Base-by-base conservation (phyloP, 2,113 vertebrate species). In the Tenrec ecaudatus region DNA sequence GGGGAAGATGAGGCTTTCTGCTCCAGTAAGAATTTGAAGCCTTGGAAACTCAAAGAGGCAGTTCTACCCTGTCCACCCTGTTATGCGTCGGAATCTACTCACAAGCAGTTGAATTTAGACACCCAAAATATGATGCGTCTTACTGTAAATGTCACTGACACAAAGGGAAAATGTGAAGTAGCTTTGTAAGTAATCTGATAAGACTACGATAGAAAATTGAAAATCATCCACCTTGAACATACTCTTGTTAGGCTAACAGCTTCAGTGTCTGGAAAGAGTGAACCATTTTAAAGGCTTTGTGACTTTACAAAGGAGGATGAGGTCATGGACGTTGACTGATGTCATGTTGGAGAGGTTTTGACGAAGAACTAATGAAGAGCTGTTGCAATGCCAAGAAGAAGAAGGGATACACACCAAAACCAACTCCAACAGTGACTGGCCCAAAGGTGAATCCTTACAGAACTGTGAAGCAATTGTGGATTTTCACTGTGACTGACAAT, bases 171-270 rank as follows among this genome's bases (percentile, higher is more conserved):
- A 76, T 76, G 40, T 15, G 31, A 88, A 76, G n/a, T 23, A 27
- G n/a, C 12, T 76, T 71, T 47, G 33, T 6, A 17, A 62, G 36
- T 27, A 33, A 73, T 62, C 29, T 62, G 53, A 77, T 36, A 87
- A 92, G 38, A 81, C 11, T 57, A 53, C 12, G 4, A 53, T 53
- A 53, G n/a, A 92, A 92, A 76, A 92, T 31, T 82, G 69, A 60
- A 15, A n/a, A 33, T 11, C 10, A 0, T 23, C 85, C 76, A 88
- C 27, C 60, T 40, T 93, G 33, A 25, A 57, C 40, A 57, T 76
- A 15, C 33, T 76, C 40, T 68, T 57, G 29, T 79, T n/a, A 31
- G 33, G 79, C 27, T 88, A 82, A 57, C 6, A 57, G 10, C 66
- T 68, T 88, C 19, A 16, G 22, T 87, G n/a, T 87, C 69, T 47